Base-by-base conservation (phyloP, 2,113 vertebrate genomes). In the Cyanistes caeruleus region DNA sequence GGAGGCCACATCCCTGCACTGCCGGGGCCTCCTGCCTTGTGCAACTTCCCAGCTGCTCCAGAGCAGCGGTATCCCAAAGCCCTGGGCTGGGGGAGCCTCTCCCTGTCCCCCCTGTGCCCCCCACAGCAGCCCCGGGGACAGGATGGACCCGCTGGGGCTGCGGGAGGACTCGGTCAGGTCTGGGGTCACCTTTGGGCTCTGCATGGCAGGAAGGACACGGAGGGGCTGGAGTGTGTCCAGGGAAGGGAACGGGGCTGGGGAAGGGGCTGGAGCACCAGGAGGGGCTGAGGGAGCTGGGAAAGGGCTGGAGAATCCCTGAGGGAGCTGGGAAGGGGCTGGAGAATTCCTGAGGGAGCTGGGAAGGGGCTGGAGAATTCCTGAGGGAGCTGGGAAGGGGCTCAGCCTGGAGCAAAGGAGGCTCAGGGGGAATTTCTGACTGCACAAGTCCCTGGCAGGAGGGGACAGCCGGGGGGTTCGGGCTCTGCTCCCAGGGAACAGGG, bases 381-480 rank as follows among this genome's bases (percentile, higher is more conserved):
- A 62, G 59, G 56, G n/a, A 59, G 56, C n/a, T 59, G 56, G n/a
- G 35, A 24, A 37, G 10, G 48, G 15, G 28, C 39, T 87, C 33
- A 62, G 37, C 22, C 46, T 60, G 73, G 55, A 69, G 39, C 3
- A 60, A 39, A 87, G 22, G 55, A 3, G 30, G 46, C 0, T 60
- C 46, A 44, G 39, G 46, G 19, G 53, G 11, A 9, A 8, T 21
- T 13, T 44, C 1, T 69, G 37, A 39, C 22, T 78, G 33, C 33
- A 87, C 48, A 78, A 5, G 1, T 53, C 74, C 55, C 55, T 69
- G 64, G 2, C 28, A 62, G 64, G 64, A 87, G 39, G 12, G 27
- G 11, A 30, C 33, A 77, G 33, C 9, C 0, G 0, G 10, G 25
- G 3, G 4, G 4, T 44, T 44, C 0, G 0, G 63, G 33, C 14